Evolutionary conservation across 2,888 invertebrate genomes (phyloP).

Genomic region (Hermaeophaga mercurialis): DNA sequence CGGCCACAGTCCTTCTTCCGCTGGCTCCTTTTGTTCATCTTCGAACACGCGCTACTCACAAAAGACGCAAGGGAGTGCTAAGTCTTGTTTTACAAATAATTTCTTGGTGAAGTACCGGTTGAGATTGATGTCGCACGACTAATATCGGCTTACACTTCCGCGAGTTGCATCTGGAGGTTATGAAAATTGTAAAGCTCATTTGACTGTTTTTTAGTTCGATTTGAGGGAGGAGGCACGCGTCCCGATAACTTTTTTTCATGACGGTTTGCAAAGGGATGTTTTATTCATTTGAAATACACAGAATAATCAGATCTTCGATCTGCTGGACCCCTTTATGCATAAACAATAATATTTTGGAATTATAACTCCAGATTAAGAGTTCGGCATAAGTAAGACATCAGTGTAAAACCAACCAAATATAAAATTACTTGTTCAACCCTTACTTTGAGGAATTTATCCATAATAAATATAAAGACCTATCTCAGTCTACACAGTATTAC

Average conservation of each 20-base stretch:
- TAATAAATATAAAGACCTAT: no score
- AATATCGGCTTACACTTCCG: conserved; percentile 37
- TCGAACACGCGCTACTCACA: conserved; percentile 38
- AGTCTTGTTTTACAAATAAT: conserved; percentile 36
- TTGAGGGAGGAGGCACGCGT: conserved; percentile 18
- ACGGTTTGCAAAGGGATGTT: neutral
- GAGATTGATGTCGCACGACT: conserved; percentile 33
- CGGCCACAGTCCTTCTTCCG: conserved; percentile 44
- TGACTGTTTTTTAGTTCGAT: conserved; percentile 16
- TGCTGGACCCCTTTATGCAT: no score
- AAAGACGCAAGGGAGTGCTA: conserved; percentile 21
- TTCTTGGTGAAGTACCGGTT: conserved; percentile 30
- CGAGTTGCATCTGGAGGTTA: conserved; percentile 31
- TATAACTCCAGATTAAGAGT: no score
- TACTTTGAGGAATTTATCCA: no score
- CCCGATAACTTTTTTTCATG: conserved; percentile 15
- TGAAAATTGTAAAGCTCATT: conserved; percentile 22
- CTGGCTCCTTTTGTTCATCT: conserved; percentile 39
- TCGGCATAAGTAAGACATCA: no score
- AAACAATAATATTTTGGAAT: no score
- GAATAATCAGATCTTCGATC: no score
- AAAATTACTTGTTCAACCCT: no score
- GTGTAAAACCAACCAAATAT: no score
- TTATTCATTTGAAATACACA: no score
- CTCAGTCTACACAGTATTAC: no score